phyloP scores from a whole-genome alignment of 2,888 invertebrate species.

The Agriopis marginaria region DNA sequence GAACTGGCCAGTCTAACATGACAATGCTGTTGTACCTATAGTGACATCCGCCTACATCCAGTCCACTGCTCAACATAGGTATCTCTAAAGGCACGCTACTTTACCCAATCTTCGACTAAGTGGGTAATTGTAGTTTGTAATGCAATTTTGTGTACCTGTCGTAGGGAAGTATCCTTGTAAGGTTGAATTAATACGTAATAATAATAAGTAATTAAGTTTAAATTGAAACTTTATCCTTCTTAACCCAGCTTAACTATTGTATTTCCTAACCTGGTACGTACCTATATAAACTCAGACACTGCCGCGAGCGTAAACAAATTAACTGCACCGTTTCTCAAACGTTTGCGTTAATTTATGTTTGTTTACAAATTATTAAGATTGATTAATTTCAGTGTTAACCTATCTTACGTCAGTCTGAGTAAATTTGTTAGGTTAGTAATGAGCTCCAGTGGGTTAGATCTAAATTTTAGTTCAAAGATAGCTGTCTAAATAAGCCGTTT shows the following conservation, averaged over 20 bases:
- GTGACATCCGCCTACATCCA: too few relatives aligned
- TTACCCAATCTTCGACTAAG: too few relatives aligned
- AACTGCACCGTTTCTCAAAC: constrained; percentile 67
- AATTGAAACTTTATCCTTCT: neutral
- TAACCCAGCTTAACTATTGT: neutral
- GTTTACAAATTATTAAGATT: constrained; percentile 54
- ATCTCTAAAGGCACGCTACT: too few relatives aligned
- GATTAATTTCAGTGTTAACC: constrained; percentile 32
- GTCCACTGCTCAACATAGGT: too few relatives aligned
- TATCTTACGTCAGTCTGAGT: constrained; percentile 1
- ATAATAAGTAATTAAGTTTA: too few relatives aligned
- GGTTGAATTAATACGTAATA: too few relatives aligned
- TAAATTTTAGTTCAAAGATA: neutral
- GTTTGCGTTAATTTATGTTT: constrained; percentile 55
- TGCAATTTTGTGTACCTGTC: neutral
- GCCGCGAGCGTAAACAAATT: constrained; percentile 72
- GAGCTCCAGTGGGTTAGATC: neutral
- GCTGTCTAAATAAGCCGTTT: neutral
- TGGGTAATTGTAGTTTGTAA: neutral
- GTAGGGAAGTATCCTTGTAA: too few relatives aligned
- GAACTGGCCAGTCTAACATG: too few relatives aligned
- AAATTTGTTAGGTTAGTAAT: neutral
- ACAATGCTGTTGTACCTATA: too few relatives aligned
- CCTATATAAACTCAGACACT: constrained; percentile 59
- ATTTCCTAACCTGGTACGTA: constrained; percentile 1